Conservation (phyloP, 35 echinoderm and acorn worm species). For the Lytechinus variegatus region DNA sequence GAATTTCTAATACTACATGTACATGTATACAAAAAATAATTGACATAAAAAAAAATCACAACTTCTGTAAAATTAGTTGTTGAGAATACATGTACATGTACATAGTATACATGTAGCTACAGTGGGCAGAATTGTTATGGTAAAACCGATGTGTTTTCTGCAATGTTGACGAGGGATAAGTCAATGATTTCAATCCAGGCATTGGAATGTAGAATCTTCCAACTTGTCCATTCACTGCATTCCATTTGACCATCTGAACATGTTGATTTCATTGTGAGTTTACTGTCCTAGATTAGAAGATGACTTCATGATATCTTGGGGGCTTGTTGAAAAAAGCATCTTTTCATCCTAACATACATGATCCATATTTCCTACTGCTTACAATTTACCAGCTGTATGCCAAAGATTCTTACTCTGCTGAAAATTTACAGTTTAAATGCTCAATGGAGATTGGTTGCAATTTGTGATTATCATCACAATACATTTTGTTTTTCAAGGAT, state of each 20-base stretch:
- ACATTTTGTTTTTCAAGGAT: too few relatives aligned
- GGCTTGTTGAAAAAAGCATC: not conserved
- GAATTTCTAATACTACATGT: too few relatives aligned
- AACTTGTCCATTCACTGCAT: constrained; percentile 28
- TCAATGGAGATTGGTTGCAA: too few relatives aligned
- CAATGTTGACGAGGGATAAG: not conserved
- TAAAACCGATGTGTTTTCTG: too few relatives aligned
- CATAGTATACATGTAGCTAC: too few relatives aligned
- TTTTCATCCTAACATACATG: not conserved
- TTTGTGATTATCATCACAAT: too few relatives aligned
- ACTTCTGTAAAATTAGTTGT: too few relatives aligned
- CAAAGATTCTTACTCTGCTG: too few relatives aligned
- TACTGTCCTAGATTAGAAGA: not conserved
- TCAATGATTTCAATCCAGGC: not conserved
- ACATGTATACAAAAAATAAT: too few relatives aligned
- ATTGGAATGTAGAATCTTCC: not conserved
- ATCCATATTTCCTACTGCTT: not conserved
- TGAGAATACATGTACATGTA: too few relatives aligned
- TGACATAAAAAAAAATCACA: too few relatives aligned
- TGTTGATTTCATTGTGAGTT: constrained; percentile 33
- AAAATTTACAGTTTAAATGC: too few relatives aligned
- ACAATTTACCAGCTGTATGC: not conserved
- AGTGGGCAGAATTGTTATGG: not conserved
- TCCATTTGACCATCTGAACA: not conserved
- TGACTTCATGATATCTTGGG: not conserved